These are phyloP conservation scores for Boulengeromyrus knoepffleri DNA, from an alignment of 2,113 vertebrate genomes.

Conservation along the genomic window DNA sequence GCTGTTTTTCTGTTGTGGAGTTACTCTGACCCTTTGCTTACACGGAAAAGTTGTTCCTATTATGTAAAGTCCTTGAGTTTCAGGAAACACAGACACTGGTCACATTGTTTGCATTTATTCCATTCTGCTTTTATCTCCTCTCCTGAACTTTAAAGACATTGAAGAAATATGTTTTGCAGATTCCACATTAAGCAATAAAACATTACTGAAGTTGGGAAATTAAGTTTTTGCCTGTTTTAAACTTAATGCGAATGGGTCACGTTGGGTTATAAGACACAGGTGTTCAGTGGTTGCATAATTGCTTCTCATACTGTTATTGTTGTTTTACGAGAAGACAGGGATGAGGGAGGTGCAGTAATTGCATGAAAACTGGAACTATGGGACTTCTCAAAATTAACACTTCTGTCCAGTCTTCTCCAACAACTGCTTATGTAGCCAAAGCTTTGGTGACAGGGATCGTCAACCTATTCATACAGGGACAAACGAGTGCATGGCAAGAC, in stretches of 20 bases:
- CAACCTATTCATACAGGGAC: background rate
- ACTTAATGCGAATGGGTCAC: background rate
- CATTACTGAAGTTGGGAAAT: background rate
- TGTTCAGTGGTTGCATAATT: background rate
- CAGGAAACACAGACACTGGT: background rate
- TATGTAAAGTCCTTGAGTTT: slow-evolving; percentile 4
- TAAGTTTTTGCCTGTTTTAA: background rate
- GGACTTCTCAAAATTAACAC: background rate
- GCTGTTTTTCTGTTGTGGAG: background rate
- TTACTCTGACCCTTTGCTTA: background rate
- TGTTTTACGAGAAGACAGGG: background rate
- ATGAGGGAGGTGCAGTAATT: background rate
- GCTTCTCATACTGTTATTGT: background rate
- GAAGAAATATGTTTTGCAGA: background rate
- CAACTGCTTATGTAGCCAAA: background rate
- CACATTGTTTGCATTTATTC: background rate
- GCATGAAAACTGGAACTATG: background rate
- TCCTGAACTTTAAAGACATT: background rate
- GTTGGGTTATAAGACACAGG: background rate
- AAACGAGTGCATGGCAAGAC: background rate
- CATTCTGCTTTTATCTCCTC: background rate
- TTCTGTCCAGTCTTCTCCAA: background rate
- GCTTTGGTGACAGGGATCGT: background rate
- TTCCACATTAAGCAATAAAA: background rate
- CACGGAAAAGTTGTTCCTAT: background rate